Evolutionary conservation across 2,113 vertebrate species (phyloP).

Genomic region (Thermophis baileyi): DNA sequence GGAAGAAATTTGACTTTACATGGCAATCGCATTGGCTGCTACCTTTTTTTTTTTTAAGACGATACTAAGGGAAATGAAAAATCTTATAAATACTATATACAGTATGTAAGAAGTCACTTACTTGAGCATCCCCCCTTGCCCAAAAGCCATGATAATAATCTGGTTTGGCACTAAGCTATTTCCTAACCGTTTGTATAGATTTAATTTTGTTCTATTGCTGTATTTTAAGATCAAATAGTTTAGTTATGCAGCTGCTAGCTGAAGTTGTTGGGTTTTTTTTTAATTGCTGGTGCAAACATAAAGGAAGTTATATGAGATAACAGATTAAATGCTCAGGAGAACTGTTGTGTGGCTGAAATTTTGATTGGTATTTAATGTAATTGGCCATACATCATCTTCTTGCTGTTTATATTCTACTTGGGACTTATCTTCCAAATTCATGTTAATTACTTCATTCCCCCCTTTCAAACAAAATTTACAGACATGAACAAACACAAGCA

Average conservation of each 20-base stretch:
- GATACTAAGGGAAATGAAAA: background rate
- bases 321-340: slow-evolving; percentile 60
- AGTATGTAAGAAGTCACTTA: background rate
- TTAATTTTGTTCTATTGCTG: slow-evolving; percentile 49
- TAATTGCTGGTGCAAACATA: slow-evolving; percentile 51
- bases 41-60: no score
- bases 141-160: background rate
- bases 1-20: background rate
- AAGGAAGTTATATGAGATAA: slow-evolving; percentile 58
- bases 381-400: slow-evolving; percentile 55
- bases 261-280: slow-evolving; percentile 28
- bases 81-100: background rate
- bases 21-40: background rate
- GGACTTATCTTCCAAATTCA: slow-evolving; percentile 53
- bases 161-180: background rate
- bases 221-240: slow-evolving; percentile 55
- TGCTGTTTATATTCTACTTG: slow-evolving; percentile 58
- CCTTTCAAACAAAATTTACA: slow-evolving; percentile 45
- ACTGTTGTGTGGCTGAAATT: slow-evolving; percentile 59
- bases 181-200: background rate
- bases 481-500: slow-evolving; percentile 53
- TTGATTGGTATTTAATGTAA: slow-evolving; percentile 68
- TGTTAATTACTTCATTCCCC: slow-evolving; percentile 59
- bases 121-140: no score
- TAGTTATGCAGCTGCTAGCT: slow-evolving; percentile 35